Evolutionary conservation across 2,113 vertebrate genomes (phyloP).

Genomic region (Vicugna pacos): DNA sequence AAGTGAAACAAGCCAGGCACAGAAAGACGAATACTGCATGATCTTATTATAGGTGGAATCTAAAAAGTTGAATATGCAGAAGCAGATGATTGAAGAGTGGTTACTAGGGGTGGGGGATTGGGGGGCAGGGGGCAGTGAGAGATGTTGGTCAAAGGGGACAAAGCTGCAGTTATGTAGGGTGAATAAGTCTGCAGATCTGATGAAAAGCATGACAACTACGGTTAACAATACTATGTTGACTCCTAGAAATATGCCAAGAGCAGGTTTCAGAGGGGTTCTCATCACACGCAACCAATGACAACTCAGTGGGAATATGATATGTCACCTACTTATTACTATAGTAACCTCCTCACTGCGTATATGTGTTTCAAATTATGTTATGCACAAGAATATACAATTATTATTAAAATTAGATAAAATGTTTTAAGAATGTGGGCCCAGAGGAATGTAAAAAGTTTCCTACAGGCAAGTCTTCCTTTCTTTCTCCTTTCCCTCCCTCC

Average conservation of each 20-base stretch:
- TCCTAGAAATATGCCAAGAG: background rate
- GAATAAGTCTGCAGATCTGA: background rate
- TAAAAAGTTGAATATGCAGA: background rate
- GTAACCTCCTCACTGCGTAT: background rate
- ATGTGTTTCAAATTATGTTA: background rate
- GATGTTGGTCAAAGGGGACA: background rate
- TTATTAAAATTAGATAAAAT: background rate
- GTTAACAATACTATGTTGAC: background rate
- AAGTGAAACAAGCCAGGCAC: background rate
- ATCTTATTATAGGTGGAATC: background rate
- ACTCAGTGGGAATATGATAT: background rate
- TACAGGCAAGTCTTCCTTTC: background rate
- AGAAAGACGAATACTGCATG: background rate
- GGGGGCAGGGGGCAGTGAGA: background rate
- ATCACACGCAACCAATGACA: background rate
- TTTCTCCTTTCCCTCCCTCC: rapidly evolving
- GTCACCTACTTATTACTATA: background rate
- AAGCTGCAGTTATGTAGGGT: background rate
- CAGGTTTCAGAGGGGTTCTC: background rate
- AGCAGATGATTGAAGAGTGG: background rate
- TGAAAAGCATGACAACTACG: background rate
- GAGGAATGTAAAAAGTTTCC: background rate
- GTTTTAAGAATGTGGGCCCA: background rate
- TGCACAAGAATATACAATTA: background rate
- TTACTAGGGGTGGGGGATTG: background rate